Conservation (phyloP, 2,888 invertebrate genomes). For the Strigamia crassipes region DNA sequence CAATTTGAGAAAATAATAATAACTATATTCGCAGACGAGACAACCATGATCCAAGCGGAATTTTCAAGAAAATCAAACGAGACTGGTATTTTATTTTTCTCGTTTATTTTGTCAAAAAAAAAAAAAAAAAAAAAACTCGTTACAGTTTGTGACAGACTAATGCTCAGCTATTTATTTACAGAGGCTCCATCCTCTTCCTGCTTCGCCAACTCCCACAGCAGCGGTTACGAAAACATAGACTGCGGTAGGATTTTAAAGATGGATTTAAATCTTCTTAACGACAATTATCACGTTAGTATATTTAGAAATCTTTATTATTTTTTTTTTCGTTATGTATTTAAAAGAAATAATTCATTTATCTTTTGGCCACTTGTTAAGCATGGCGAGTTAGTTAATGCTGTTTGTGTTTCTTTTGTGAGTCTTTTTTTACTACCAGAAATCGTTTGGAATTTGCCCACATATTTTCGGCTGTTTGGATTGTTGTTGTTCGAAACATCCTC, state of each 20-base stretch:
- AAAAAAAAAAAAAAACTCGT: no score
- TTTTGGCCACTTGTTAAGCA: constrained; percentile 11
- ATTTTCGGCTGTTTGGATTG: background rate
- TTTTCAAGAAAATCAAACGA: background rate
- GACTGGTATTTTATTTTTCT: background rate
- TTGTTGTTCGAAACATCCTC: background rate
- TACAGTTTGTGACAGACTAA: constrained; percentile 21
- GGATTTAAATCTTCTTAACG: background rate
- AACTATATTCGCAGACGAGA: background rate
- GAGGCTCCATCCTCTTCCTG: background rate
- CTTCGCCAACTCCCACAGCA: background rate
- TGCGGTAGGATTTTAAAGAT: background rate
- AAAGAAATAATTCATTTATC: background rate
- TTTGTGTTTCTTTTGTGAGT: background rate
- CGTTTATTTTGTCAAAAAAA: background rate
- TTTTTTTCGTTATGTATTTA: background rate
- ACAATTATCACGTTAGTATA: background rate
- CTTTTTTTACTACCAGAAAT: background rate
- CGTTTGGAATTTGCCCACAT: background rate
- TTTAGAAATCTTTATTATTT: background rate
- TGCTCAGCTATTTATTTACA: constrained; percentile 34
- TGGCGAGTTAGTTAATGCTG: background rate
- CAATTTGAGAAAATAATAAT: background rate
- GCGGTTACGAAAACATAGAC: constrained; percentile 23
- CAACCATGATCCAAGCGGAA: background rate